Percentiles rank a stretch among this genome's conserved stretches.
phyloP scores from a whole-genome alignment of 1,140 invertebrate genomes.

The Pissodes strobi region DNA sequence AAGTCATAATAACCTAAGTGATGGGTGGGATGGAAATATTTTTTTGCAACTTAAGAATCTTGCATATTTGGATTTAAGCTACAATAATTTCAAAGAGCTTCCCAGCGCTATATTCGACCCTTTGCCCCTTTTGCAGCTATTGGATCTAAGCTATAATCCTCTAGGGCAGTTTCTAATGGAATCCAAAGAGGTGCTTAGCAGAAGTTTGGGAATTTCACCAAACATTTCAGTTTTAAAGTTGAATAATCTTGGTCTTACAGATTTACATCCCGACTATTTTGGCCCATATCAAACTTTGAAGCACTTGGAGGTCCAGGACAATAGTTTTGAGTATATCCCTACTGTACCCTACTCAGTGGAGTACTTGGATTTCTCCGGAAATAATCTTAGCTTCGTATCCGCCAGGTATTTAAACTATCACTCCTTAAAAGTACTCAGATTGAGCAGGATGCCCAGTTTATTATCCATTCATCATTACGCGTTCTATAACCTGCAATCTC shows the following conservation, averaged over 20 bases:
- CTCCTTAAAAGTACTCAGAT: conserved; percentile 44
- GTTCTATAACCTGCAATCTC: conserved; percentile 49
- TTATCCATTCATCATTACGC: conserved; percentile 48
- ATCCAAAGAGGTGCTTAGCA: conserved; percentile 23
- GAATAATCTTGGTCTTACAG: conserved; percentile 41
- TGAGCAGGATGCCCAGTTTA: conserved; percentile 48
- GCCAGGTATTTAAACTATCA: conserved; percentile 46
- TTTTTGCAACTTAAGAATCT: conserved; percentile 56
- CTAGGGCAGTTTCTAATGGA: conserved; percentile 40
- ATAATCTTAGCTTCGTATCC: conserved; percentile 41
- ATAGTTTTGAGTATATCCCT: conserved; percentile 41
- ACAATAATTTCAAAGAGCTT: conserved; percentile 43
- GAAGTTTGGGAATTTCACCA: conserved; percentile 35
- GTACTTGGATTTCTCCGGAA: conserved; percentile 52
- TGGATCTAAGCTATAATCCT: conserved; percentile 50
- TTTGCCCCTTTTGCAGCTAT: conserved; percentile 31
- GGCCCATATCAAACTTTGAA: conserved; percentile 35
- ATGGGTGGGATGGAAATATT: conserved; percentile 49
- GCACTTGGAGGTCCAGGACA: conserved; percentile 46
- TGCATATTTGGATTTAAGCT: conserved; percentile 56
- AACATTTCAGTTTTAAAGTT: conserved; percentile 43
- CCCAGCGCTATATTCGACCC: conserved; percentile 38
- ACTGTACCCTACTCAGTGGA: conserved; percentile 40
- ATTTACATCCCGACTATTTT: conserved; percentile 42
- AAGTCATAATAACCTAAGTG: conserved; percentile 58